Evolutionary conservation across 2,113 vertebrate genomes (phyloP), one percentile per base, ranked within the genome.

Genomic region (Leucosticte australis): DNA sequence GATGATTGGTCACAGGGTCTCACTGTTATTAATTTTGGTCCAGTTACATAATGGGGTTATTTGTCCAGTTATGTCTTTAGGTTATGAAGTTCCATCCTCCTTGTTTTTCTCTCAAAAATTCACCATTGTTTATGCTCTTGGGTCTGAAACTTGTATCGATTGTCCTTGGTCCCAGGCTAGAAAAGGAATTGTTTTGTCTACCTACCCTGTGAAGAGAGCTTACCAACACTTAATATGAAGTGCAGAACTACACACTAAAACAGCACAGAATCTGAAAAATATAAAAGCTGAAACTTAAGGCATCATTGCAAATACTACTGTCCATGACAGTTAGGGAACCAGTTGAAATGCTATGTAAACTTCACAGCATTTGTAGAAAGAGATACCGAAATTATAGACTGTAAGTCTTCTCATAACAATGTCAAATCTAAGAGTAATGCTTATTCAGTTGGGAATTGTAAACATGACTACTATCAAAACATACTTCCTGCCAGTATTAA

Each of bases 391-490:
- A 89, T 83, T 53, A 80, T 42, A 62, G 70, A 65, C 62, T 87
- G 2, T 67, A 71, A 89, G 28, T 63, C 37, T 89, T 89, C 82
- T 85, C 30, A 69, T 42, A 91, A 69, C 26, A 63, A 74, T 42
- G 42, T 59, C 2, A 1, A 77, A 82, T 74, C 18, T 80, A 69
- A 87, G 30, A 88, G 30, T 80, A 85, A 88, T 52, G 39, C 68
- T 83, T 79, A 67, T 88, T 95, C 63, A 70, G 33, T 60, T 90
- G 79, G 75, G 71, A 93, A 86, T n/a, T 77, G 59, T 90, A 96
- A 93, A 93, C 90, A 88, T 63, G 65, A 65, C 65, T 79, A 46
- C 77, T 85, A 84, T 50, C 74, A 94, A 91, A 95, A 92, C 70
- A 87, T 53, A 85, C 41, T 23, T 94, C 55, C 67, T 90, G 67